A percentile compares a stretch with the other conserved stretches of the same genome.
phyloP scores from a whole-genome alignment of 2,888 invertebrate genomes.

The Empis stercorea region DNA sequence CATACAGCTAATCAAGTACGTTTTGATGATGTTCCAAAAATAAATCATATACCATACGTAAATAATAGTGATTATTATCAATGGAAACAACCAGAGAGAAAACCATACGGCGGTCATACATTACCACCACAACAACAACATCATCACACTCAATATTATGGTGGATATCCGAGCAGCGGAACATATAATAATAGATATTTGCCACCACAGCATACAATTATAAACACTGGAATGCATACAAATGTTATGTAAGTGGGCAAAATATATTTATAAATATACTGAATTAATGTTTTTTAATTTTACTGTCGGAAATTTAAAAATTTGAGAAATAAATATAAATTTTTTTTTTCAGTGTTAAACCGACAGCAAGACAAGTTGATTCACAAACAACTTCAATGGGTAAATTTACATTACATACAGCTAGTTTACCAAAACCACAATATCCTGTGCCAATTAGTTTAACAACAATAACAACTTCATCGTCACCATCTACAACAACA shows the following conservation, averaged over 20 bases:
- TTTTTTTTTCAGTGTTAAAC: slow-evolving; percentile 24
- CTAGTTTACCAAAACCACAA: slow-evolving; percentile 63
- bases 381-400: slow-evolving; percentile 30
- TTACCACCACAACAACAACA: too few species aligned
- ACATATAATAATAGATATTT: slow-evolving; percentile 8
- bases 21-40: slow-evolving; percentile 24
- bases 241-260: slow-evolving; percentile 34
- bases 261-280: not conserved
- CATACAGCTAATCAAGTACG: slow-evolving; percentile 8
- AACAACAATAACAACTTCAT: slow-evolving; percentile 37
- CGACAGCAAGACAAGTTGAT: slow-evolving; percentile 27
- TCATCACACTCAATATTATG: too few species aligned
- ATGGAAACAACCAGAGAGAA: slow-evolving; percentile 22
- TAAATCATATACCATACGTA: slow-evolving; percentile 26
- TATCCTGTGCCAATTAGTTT: slow-evolving; percentile 42
- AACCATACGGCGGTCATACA: not conserved
- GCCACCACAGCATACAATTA: slow-evolving; percentile 24
- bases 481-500: too few species aligned
- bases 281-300: too few species aligned
- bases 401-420: slow-evolving; percentile 55
- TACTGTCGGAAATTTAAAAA: too few species aligned
- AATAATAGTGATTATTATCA: slow-evolving; percentile 32
- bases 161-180: too few species aligned
- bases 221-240: slow-evolving; percentile 32
- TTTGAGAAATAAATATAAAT: not conserved